Conservation (phyloP, 2,888 invertebrate genomes). For the Agapostemon virescens region DNA sequence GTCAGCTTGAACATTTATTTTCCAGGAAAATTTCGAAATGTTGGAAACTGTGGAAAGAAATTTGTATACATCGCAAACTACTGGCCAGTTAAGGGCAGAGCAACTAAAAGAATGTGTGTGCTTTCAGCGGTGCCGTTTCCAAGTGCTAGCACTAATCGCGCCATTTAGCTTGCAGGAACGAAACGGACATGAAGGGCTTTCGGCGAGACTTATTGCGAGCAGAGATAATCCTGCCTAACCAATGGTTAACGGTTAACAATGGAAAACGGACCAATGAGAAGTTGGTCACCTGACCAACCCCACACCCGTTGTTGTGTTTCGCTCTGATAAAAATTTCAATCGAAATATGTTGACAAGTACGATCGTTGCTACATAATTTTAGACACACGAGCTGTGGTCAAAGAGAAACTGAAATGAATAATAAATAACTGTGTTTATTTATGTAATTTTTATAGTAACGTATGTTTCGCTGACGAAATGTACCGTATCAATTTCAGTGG, state of each 20-base stretch:
- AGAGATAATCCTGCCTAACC: constrained; percentile 3
- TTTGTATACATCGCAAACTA: not conserved
- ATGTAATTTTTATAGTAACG: no score
- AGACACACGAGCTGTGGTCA: no score
- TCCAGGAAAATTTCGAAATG: not conserved
- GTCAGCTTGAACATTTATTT: not conserved
- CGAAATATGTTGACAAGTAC: not conserved
- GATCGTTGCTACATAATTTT: not conserved
- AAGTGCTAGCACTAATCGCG: not conserved
- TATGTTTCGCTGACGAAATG: no score
- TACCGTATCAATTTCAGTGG: no score
- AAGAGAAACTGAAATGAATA: no score
- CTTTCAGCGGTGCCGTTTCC: not conserved
- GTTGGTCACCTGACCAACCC: not conserved
- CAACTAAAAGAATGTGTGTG: not conserved
- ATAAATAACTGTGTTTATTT: no score
- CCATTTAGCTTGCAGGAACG: not conserved
- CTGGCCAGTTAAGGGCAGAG: not conserved
- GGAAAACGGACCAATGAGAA: not conserved
- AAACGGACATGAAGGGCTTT: constrained; percentile 10
- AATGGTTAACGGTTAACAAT: no score
- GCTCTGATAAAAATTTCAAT: not conserved
- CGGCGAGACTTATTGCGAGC: not conserved
- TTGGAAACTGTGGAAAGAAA: not conserved
- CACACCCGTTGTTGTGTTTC: not conserved